Evolutionary conservation across 2,888 invertebrate species (phyloP).

Genomic region (Drosophila demipolita): DNA sequence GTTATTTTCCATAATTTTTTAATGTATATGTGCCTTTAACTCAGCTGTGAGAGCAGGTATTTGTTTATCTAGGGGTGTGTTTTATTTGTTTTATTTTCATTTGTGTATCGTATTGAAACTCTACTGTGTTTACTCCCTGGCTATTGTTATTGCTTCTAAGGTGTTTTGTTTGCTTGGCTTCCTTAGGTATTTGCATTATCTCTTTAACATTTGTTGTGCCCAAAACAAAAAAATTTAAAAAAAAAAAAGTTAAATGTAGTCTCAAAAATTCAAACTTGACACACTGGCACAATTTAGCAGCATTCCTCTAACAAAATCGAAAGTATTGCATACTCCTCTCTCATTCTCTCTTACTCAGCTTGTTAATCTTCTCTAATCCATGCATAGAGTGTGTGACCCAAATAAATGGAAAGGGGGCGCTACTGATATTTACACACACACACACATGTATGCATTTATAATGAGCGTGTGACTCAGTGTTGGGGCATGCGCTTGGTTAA

Average conservation of each 20-base stretch:
- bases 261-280: constrained; percentile 53
- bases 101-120: background rate
- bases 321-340: background rate
- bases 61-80: background rate
- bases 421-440: constrained; percentile 2
- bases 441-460: background rate
- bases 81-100: background rate
- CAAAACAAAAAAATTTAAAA: background rate
- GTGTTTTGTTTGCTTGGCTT: constrained; percentile 45
- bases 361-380: constrained; percentile 9
- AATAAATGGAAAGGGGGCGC: constrained; percentile 24
- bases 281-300: constrained; percentile 58
- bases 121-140: background rate
- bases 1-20: background rate
- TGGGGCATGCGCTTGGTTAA: constrained; percentile 20
- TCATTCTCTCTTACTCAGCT: background rate
- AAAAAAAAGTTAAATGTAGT: constrained; percentile 3
- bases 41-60: background rate
- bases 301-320: background rate
- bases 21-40: background rate
- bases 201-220: constrained; percentile 30
- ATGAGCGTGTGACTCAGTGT: constrained; percentile 47
- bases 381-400: constrained; percentile 37
- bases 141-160: background rate
- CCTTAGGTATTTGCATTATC: constrained; percentile 49